Evolutionary conservation across 1,140 invertebrate species (phyloP).

Genomic region (Coelopa frigida): DNA sequence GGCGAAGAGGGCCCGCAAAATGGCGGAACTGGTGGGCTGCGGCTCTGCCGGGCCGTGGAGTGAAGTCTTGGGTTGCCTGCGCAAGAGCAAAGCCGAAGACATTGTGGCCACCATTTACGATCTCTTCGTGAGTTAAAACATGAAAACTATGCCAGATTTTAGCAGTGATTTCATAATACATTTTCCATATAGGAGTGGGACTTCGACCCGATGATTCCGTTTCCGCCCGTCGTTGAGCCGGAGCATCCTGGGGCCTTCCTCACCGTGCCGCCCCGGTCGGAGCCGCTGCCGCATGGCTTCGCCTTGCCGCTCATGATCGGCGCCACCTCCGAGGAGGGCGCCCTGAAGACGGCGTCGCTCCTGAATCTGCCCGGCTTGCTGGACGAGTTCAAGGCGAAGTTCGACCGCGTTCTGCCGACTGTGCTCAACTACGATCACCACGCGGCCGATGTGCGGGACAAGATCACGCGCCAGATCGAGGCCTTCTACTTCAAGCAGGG

Average conservation of each 20-base stretch:
- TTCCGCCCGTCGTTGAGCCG: constrained; percentile 63
- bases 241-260: constrained; percentile 59
- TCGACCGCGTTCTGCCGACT: constrained; percentile 52
- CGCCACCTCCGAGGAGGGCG: constrained; percentile 59
- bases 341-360: constrained; percentile 52
- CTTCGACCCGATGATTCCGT: constrained; percentile 65
- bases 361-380: constrained; percentile 41
- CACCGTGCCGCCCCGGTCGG: constrained; percentile 49
- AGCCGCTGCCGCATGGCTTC: constrained; percentile 45
- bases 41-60: constrained; percentile 33
- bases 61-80: constrained; percentile 53
- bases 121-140: constrained; percentile 52
- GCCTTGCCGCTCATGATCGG: constrained; percentile 62
- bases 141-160: not conserved
- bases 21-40: constrained; percentile 57
- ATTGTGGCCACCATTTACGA: constrained; percentile 55
- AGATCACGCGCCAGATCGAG: constrained; percentile 51
- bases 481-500: constrained; percentile 53
- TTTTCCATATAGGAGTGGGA: constrained; percentile 52
- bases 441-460: constrained; percentile 37
- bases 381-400: constrained; percentile 51
- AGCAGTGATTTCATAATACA: not conserved
- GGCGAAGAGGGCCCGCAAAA: constrained; percentile 52
- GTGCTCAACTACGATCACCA: constrained; percentile 56
- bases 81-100: constrained; percentile 50